Percentiles rank a stretch among this genome's conserved stretches.
Conservation (phyloP, 2,888 invertebrate genomes). For the Cantharis rustica region DNA sequence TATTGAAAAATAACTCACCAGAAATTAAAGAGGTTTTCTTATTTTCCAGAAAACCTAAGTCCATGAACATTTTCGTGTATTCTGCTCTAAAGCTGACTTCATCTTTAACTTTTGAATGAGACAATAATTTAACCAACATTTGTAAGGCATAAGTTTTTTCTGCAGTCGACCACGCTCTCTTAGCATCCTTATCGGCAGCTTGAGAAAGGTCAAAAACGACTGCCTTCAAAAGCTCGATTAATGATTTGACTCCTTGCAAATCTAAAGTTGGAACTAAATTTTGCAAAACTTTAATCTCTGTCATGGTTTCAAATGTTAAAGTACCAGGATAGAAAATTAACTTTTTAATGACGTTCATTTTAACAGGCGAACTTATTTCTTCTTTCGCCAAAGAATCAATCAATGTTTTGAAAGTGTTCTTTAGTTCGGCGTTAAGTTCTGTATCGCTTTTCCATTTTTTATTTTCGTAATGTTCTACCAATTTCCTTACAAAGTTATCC, state of each 20-base stretch:
- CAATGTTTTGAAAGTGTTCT: conserved; percentile 60
- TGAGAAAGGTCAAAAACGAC: conserved; percentile 60
- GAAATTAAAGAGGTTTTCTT: conserved; percentile 62
- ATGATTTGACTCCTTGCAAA: conserved; percentile 64
- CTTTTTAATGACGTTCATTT: conserved; percentile 66
- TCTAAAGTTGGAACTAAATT: conserved; percentile 66
- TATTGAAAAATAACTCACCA: conserved; percentile 55
- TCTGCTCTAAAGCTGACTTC: conserved; percentile 70
- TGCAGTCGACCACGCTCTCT: conserved; percentile 69
- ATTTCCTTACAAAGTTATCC: conserved; percentile 67
- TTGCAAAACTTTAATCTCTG: conserved; percentile 68
- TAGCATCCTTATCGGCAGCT: conserved; percentile 55
- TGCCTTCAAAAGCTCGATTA: conserved; percentile 65
- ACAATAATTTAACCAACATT: conserved; percentile 57
- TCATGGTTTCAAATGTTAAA: conserved; percentile 75
- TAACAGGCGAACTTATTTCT: conserved; percentile 58
- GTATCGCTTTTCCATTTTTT: conserved; percentile 63
- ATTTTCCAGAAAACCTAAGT: conserved; percentile 66
- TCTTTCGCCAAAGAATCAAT: conserved; percentile 59
- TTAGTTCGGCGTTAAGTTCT: conserved; percentile 63
- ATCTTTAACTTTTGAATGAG: conserved; percentile 51
- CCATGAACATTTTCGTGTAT: conserved; percentile 68
- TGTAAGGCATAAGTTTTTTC: conserved; percentile 71
- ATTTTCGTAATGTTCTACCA: conserved; percentile 67
- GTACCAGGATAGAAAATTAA: conserved; percentile 72